Evolutionary conservation across 2,113 vertebrate species (phyloP).

Genomic region (Leiothrix lutea): DNA sequence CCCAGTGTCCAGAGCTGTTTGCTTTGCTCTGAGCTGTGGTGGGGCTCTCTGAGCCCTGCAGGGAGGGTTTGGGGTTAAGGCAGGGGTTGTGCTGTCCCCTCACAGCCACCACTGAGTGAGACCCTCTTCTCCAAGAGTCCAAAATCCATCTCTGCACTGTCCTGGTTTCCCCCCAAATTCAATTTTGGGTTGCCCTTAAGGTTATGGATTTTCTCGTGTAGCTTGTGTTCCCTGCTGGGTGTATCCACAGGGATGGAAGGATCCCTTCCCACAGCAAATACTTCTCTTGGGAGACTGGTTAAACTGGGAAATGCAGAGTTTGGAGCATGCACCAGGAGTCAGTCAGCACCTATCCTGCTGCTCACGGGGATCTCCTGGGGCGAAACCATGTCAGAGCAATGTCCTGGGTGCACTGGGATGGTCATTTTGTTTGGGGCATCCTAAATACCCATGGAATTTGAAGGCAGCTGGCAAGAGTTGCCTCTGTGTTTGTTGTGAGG

Average conservation of each 20-base stretch:
- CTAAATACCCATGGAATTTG: background rate
- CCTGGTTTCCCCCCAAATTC: background rate
- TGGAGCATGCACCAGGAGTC: background rate
- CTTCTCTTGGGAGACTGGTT: background rate
- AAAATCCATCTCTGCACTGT: background rate
- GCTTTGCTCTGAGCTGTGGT: accelerated
- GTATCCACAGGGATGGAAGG: background rate
- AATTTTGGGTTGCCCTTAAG: background rate
- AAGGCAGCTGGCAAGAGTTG: background rate
- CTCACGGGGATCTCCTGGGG: background rate
- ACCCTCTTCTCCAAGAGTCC: background rate
- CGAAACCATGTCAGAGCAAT: background rate
- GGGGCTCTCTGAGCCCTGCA: background rate
- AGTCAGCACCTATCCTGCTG: background rate
- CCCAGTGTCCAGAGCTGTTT: background rate
- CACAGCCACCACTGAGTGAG: background rate
- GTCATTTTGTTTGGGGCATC: background rate
- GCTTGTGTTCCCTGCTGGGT: background rate
- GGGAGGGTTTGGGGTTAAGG: background rate
- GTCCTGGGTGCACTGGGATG: background rate
- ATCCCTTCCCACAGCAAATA: background rate
- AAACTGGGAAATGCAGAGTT: background rate
- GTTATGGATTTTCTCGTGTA: no score
- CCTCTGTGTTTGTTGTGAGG: background rate
- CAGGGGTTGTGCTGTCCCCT: background rate